Percentiles rank a stretch among this genome's conserved stretches.
Evolutionary conservation across 1,140 invertebrate species (phyloP).

Genomic region (Oedothorax gibbosus): DNA sequence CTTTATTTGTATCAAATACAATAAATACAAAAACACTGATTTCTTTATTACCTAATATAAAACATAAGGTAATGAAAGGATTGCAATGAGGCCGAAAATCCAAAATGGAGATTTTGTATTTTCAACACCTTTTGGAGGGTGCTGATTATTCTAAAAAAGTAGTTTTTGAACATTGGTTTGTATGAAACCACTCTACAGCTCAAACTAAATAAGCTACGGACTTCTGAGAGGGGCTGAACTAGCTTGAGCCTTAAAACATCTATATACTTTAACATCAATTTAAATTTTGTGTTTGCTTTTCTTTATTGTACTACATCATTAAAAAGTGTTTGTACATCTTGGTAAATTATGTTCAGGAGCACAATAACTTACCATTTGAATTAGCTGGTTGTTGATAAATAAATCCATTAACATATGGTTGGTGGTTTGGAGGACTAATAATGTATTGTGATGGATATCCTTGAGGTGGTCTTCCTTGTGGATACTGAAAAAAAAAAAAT

Average conservation of each 20-base stretch:
- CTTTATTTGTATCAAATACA: no score
- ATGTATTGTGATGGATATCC: neutral
- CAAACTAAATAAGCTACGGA: neutral
- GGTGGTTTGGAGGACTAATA: neutral
- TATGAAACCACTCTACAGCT: no score
- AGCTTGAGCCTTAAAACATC: neutral
- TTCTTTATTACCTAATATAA: no score
- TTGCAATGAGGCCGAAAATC: no score
- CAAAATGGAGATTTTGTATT: no score
- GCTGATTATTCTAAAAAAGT: no score
- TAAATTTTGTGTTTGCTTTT: neutral
- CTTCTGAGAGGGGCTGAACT: neutral
- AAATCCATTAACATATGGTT: constrained; percentile 3
- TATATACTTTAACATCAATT: neutral
- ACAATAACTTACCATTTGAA: constrained; percentile 8
- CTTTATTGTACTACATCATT: neutral
- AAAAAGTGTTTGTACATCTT: neutral
- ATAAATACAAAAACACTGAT: no score
- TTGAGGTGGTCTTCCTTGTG: neutral
- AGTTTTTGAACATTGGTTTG: no score
- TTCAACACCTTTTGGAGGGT: no score
- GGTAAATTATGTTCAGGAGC: neutral
- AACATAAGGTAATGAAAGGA: no score
- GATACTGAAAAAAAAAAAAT: constrained; percentile 21
- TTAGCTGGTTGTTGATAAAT: constrained; percentile 6